Evolutionary conservation across 2,113 vertebrate genomes (phyloP).

Genomic region (Hucho hucho): DNA sequence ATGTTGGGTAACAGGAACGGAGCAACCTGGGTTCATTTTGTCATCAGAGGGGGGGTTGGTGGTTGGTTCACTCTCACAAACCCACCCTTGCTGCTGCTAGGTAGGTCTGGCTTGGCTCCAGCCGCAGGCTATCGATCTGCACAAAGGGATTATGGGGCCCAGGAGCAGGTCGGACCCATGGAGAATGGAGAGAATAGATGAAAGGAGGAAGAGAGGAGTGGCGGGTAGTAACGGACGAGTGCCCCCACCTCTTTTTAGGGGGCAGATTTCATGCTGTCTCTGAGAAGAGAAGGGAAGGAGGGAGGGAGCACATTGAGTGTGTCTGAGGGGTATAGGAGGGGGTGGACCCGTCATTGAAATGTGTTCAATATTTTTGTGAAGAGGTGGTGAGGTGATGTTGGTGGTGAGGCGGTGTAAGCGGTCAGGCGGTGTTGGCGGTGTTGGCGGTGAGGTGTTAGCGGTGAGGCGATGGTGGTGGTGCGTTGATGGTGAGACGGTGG

Average conservation of each 20-base stretch:
- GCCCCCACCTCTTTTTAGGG: constrained; percentile 32
- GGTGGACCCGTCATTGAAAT: constrained; percentile 42
- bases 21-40: not conserved
- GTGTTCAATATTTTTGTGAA: constrained; percentile 63
- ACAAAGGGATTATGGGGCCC: constrained; percentile 54
- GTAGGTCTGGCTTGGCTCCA: constrained; percentile 34
- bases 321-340: constrained; percentile 34
- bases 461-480: constrained; percentile 39
- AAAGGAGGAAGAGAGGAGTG: constrained; percentile 37
- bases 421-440: too few relatives aligned
- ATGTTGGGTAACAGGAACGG: not conserved
- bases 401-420: too few relatives aligned
- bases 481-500: constrained; percentile 30
- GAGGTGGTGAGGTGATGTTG: constrained; percentile 21
- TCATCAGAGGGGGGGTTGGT: not conserved
- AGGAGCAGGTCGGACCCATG: constrained; percentile 29
- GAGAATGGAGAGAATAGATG: constrained; percentile 47
- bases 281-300: constrained; percentile 34
- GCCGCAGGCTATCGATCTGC: constrained; percentile 63
- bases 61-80: constrained; percentile 43
- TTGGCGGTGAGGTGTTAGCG: too few relatives aligned
- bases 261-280: constrained; percentile 54
- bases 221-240: constrained; percentile 25
- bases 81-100: constrained; percentile 29
- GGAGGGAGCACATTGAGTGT: constrained; percentile 29